Evolutionary conservation across 2,113 vertebrate species (phyloP).

Genomic region (Microcebus tavaratra): DNA sequence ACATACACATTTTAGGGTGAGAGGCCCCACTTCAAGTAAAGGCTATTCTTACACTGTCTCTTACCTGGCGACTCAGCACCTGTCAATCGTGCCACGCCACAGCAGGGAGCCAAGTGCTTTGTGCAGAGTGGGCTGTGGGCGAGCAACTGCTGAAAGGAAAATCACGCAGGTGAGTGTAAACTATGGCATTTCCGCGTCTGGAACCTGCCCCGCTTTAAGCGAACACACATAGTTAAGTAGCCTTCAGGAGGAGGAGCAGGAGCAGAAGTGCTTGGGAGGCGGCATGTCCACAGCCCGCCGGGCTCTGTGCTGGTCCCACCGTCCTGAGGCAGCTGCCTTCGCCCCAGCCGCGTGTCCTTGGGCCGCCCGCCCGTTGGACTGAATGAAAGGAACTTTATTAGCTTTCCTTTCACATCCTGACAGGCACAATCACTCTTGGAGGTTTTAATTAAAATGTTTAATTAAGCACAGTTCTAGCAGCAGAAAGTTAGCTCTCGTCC

Average conservation of each 20-base stretch:
- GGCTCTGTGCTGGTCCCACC: fast-evolving
- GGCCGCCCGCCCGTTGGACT: neutral
- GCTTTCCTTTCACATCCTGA: constrained; percentile 75
- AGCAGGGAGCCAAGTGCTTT: neutral
- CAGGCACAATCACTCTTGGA: constrained; percentile 83
- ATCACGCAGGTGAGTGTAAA: neutral
- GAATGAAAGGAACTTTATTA: constrained; percentile 77
- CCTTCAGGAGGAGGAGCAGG: neutral
- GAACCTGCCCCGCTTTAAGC: neutral
- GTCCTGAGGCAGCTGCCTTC: neutral
- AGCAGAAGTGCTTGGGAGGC: neutral
- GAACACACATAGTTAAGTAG: neutral
- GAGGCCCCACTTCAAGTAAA: neutral
- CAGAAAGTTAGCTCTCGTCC: constrained; percentile 71
- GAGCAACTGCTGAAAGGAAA: neutral
- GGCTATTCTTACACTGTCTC: neutral
- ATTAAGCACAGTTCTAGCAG: constrained; percentile 80
- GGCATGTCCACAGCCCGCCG: neutral
- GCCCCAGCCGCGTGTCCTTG: constrained; percentile 57
- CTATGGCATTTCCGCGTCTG: neutral
- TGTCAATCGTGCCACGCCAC: neutral
- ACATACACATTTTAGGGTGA: neutral
- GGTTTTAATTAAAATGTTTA: constrained; percentile 88
- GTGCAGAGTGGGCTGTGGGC: neutral
- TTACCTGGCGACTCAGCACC: neutral